Conservation (phyloP, 2,113 vertebrate genomes). For the Chunga burmeisteri region DNA sequence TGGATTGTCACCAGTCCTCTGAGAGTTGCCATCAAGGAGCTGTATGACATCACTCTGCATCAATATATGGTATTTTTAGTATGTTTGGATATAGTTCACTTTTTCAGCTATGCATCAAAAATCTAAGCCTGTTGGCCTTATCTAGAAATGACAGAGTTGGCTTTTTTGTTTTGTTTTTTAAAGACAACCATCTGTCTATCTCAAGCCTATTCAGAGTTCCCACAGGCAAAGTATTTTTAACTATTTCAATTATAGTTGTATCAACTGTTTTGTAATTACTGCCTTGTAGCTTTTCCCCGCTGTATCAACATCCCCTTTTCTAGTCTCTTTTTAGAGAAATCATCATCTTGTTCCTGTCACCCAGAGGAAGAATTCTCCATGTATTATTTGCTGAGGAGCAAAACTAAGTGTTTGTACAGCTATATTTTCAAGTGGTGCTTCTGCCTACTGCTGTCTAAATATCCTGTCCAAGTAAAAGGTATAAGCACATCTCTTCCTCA, state of each 20-base stretch:
- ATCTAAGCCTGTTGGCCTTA: background rate
- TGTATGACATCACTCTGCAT: background rate
- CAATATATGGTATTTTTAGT: background rate
- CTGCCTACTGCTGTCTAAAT: background rate
- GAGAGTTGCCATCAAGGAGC: background rate
- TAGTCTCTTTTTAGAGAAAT: constrained; percentile 5
- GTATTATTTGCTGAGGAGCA: background rate
- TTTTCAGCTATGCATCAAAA: background rate
- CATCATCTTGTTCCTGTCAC: background rate
- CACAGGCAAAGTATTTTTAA: constrained; percentile 52
- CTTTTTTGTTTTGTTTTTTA: constrained; percentile 19
- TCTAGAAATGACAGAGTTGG: background rate
- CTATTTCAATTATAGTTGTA: constrained; percentile 35
- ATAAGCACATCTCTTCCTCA: background rate
- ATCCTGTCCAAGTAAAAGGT: background rate
- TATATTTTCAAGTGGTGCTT: background rate
- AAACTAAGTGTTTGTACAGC: background rate
- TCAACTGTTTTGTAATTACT: constrained; percentile 19
- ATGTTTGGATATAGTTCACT: background rate
- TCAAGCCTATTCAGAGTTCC: constrained; percentile 1
- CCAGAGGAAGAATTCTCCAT: background rate
- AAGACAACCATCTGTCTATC: constrained; percentile 21
- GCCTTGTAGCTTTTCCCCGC: background rate
- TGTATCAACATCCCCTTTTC: background rate
- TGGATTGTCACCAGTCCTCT: background rate